Evolutionary conservation across 2,113 vertebrate species (phyloP).

Genomic region (Cinclus cinclus): DNA sequence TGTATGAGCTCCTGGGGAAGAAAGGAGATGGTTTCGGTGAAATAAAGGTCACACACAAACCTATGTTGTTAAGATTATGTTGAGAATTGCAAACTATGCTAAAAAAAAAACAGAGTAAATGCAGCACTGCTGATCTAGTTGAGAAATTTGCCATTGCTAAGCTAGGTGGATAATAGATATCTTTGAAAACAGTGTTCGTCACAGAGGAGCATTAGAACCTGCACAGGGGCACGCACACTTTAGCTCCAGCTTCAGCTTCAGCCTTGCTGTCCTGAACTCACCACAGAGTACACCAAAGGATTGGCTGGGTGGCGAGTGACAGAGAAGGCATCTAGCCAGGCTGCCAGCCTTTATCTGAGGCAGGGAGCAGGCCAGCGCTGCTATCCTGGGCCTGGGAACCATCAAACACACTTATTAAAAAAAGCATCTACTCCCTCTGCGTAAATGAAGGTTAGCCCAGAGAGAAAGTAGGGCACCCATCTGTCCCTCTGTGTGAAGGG

Average conservation of each 20-base stretch:
- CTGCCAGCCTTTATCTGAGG: not conserved
- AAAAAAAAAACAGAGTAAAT: conserved; percentile 30
- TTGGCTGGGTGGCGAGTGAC: not conserved
- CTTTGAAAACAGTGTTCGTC: not conserved
- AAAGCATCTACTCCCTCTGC: not conserved
- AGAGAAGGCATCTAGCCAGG: fast-evolving
- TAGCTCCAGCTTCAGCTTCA: not conserved
- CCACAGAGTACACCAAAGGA: not conserved
- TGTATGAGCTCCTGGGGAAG: conserved; percentile 5
- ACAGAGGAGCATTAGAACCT: not conserved
- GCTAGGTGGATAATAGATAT: not conserved
- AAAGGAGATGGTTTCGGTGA: not conserved
- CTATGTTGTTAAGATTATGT: not conserved
- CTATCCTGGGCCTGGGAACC: not conserved
- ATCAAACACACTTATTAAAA: not conserved
- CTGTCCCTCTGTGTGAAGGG: not conserved
- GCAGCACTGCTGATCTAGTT: not conserved
- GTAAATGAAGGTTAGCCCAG: not conserved
- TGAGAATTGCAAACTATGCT: conserved; percentile 5
- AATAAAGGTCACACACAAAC: not conserved
- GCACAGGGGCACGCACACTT: not conserved
- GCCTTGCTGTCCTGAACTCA: not conserved
- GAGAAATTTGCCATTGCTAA: not conserved
- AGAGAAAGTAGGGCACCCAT: not conserved
- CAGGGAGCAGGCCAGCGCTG: not conserved